A percentile compares a stretch with the other conserved stretches of the same genome.
phyloP scores from a whole-genome alignment of 2,888 invertebrate species.

The Scaptodrosophila latifasciaeformis region DNA sequence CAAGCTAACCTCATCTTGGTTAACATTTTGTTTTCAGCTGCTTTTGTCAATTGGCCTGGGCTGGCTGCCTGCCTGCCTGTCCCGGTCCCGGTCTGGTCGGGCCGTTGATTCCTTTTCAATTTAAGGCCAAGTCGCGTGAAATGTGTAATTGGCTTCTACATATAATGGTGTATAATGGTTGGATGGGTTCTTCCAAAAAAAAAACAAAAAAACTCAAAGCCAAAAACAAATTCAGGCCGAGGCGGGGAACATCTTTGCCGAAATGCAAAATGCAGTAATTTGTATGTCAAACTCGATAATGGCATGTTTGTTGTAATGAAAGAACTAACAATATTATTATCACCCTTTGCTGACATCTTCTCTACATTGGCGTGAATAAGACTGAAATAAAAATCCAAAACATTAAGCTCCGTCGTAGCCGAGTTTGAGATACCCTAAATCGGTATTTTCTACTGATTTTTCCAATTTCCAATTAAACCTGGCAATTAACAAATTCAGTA shows the following conservation, averaged over 20 bases:
- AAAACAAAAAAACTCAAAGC: neutral
- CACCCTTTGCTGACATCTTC: conserved; percentile 15
- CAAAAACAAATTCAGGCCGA: neutral
- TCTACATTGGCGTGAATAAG: too few species aligned
- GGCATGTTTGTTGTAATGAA: conserved; percentile 18
- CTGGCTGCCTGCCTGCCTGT: too few species aligned
- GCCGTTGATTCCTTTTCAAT: neutral
- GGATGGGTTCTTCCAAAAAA: too few species aligned
- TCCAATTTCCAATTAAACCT: too few species aligned
- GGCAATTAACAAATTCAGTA: too few species aligned
- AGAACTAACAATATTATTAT: conserved; percentile 23
- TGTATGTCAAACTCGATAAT: conserved; percentile 16
- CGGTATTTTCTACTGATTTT: too few species aligned
- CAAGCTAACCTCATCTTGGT: neutral
- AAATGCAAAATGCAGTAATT: conserved; percentile 17
- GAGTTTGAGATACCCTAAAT: too few species aligned
- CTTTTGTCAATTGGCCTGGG: neutral
- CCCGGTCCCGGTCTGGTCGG: too few species aligned
- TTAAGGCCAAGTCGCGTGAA: neutral
- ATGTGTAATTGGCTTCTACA: conserved; percentile 4
- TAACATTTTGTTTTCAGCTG: neutral
- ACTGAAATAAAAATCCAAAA: too few species aligned
- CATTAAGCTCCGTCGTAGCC: too few species aligned
- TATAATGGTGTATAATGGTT: too few species aligned
- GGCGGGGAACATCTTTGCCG: conserved; percentile 11